Evolutionary conservation across 92 coral and sea anemone genomes (phyloP).

Genomic region (Epizoanthus illoricatus): DNA sequence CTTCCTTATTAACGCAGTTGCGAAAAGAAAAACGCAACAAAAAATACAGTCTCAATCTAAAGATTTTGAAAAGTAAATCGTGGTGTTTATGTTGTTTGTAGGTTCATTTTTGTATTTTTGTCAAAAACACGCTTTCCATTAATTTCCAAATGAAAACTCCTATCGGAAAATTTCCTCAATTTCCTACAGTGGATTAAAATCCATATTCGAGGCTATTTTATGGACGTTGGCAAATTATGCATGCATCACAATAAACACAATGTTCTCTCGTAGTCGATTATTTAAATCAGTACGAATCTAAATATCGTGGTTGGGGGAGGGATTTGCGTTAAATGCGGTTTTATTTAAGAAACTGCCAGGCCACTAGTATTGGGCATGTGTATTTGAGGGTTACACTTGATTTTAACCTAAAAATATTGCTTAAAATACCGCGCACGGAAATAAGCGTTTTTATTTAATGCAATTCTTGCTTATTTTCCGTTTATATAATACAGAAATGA

Average conservation of each 20-base stretch:
- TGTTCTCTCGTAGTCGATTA: conserved; percentile 17
- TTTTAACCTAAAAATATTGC: conserved; percentile 19
- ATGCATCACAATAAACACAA: conserved; percentile 9
- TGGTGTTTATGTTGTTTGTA: conserved; percentile 12
- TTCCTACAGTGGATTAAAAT: conserved; percentile 22
- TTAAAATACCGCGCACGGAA: conserved; percentile 25
- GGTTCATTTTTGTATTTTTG: conserved; percentile 8
- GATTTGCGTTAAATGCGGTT: conserved; percentile 33
- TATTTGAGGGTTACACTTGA: conserved; percentile 15
- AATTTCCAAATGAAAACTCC: conserved; percentile 6
- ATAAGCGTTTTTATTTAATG: conserved; percentile 31
- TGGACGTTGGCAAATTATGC: conserved; percentile 23
- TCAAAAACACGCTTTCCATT: conserved; percentile 19
- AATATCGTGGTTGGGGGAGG: conserved; percentile 26
- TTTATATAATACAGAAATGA: not conserved
- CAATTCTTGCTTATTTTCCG: conserved; percentile 33
- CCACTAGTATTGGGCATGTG: not conserved
- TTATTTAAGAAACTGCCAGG: conserved; percentile 15
- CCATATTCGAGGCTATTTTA: conserved; percentile 25
- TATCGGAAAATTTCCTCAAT: conserved; percentile 11
- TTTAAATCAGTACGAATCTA: conserved; percentile 1
- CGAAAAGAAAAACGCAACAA: not conserved
- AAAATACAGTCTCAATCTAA: not conserved
- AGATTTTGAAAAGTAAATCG: conserved; percentile 11
- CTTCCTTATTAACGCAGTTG: conserved; percentile 38